phyloP scores from a whole-genome alignment of 2,113 vertebrate species.

The Callithrix jacchus region DNA sequence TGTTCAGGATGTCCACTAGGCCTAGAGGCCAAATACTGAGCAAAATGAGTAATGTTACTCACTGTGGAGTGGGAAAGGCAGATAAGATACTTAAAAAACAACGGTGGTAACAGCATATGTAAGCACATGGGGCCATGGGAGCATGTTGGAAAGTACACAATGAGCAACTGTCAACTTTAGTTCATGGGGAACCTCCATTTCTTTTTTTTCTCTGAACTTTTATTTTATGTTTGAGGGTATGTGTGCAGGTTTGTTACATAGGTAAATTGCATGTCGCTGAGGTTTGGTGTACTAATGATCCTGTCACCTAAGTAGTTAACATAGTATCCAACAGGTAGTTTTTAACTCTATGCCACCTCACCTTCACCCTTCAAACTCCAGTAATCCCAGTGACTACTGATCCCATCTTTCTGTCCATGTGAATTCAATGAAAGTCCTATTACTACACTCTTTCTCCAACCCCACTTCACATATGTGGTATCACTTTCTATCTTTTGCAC shows the following conservation, averaged over 20 bases:
- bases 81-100: background rate
- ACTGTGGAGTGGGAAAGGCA: background rate
- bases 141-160: background rate
- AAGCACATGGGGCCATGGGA: background rate
- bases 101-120: background rate
- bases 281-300: no score
- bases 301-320: no score
- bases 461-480: background rate
- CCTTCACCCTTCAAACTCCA: no score
- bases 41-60: background rate
- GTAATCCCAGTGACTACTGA: no score
- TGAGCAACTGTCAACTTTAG: background rate
- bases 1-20: background rate
- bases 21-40: background rate
- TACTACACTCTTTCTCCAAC: background rate
- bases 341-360: no score
- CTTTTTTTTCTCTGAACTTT: no score
- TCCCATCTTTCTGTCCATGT: no score
- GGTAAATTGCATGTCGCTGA: no score
- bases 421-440: background rate
- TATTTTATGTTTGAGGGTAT: no score
- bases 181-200: background rate
- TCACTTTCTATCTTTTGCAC: background rate
- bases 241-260: no score
- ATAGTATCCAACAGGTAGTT: no score